These are phyloP conservation scores for Orthosia gracilis DNA, from an alignment of 2,888 invertebrate species.

Conservation along the genomic window DNA sequence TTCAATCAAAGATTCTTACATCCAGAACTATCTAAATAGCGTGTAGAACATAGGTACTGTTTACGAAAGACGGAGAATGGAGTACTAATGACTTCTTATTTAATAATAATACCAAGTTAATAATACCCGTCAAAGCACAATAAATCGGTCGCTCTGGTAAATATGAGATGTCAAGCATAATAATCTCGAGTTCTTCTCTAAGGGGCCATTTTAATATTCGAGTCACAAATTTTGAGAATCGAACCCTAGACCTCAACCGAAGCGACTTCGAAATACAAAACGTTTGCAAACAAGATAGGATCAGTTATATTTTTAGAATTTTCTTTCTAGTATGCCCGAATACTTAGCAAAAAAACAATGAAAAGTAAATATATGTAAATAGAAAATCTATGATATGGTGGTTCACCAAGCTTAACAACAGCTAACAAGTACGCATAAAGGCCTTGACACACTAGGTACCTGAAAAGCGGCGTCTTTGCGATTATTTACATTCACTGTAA, in stretches of 20 bases:
- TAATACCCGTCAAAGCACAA: not conserved
- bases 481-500: slow-evolving; percentile 63
- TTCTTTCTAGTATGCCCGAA: not conserved
- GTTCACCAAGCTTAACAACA: slow-evolving; percentile 11
- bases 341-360: not conserved
- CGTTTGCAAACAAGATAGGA: no score
- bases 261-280: not conserved
- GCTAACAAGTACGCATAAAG: slow-evolving; percentile 44
- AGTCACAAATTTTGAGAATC: slow-evolving; percentile 20
- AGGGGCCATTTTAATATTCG: slow-evolving; percentile 15
- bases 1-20: slow-evolving; percentile 2
- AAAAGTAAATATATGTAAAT: not conserved
- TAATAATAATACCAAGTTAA: slow-evolving; percentile 19
- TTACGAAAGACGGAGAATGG: slow-evolving; percentile 32
- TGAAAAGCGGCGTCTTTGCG: slow-evolving; percentile 61
- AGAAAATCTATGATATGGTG: slow-evolving; percentile 4
- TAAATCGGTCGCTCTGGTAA: slow-evolving; percentile 9
- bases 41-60: not conserved
- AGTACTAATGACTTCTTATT: slow-evolving; percentile 21
- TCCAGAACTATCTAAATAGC: not conserved
- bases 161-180: slow-evolving; percentile 2
- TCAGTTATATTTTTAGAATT: not conserved
- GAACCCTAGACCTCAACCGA: slow-evolving; percentile 37
- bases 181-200: not conserved
- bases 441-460: slow-evolving; percentile 72